Evolutionary conservation across 1,140 invertebrate species (phyloP).

Genomic region (Ridgeia piscesae): DNA sequence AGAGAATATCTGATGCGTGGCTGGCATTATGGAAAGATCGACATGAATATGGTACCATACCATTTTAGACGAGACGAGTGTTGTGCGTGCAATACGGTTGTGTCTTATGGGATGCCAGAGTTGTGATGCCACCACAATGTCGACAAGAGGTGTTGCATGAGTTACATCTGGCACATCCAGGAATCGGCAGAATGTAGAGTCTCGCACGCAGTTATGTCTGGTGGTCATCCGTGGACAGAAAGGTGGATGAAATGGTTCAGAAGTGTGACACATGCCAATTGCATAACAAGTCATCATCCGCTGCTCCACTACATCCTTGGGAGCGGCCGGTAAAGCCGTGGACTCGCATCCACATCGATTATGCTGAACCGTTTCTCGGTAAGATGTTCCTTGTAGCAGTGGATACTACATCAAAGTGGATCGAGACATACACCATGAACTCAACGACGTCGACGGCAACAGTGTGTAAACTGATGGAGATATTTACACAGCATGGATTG

Average conservation of each 20-base stretch:
- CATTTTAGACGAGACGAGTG: background rate
- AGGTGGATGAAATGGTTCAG: background rate
- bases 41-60: background rate
- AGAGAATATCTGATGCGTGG: background rate
- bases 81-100: constrained; percentile 4
- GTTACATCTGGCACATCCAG: constrained; percentile 13
- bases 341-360: constrained; percentile 1
- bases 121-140: background rate
- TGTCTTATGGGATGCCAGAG: background rate
- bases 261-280: background rate
- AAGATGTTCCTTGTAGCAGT: constrained; percentile 20
- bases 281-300: background rate
- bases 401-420: constrained; percentile 24
- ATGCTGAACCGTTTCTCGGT: constrained; percentile 10
- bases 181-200: background rate
- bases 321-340: constrained; percentile 13
- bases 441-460: constrained; percentile 30
- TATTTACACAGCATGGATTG: constrained; percentile 52
- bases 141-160: background rate
- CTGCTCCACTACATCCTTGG: constrained; percentile 14
- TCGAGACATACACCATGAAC: background rate
- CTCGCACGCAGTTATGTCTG: constrained; percentile 14
- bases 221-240: background rate
- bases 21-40: background rate
- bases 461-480: constrained; percentile 36